Percentiles rank a stretch among this genome's conserved stretches.
phyloP scores from a whole-genome alignment of 2,888 invertebrate genomes.

The Diplolepis rosae region DNA sequence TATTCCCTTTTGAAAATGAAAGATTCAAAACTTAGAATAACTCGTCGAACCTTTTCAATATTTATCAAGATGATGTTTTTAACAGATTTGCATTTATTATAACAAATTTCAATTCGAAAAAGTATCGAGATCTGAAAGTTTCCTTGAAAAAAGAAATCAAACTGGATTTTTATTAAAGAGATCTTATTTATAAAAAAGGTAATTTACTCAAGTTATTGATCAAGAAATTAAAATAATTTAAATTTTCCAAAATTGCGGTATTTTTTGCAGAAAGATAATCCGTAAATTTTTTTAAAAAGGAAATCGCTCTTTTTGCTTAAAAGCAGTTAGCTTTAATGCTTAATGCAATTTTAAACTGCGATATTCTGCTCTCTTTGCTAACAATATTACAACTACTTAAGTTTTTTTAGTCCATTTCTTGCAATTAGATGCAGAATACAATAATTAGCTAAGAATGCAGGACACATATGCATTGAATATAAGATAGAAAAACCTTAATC shows the following conservation, averaged over 20 bases:
- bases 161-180: too few relatives aligned
- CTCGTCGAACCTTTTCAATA: neutral
- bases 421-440: conserved; percentile 26
- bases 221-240: too few relatives aligned
- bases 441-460: conserved; percentile 22
- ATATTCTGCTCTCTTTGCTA: conserved; percentile 10
- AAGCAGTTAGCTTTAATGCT: neutral
- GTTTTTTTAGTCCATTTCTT: conserved; percentile 1
- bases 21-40: neutral
- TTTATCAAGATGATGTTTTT: too few relatives aligned
- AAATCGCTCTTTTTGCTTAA: neutral
- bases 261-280: neutral
- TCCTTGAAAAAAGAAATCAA: too few relatives aligned
- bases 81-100: too few relatives aligned
- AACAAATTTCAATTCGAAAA: too few relatives aligned
- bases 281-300: neutral
- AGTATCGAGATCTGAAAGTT: too few relatives aligned
- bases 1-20: neutral
- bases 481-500: conserved; percentile 8
- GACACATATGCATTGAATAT: conserved; percentile 11
- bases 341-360: neutral
- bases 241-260: neutral
- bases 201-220: too few relatives aligned
- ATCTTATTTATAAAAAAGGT: too few relatives aligned
- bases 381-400: neutral